phyloP scores from a whole-genome alignment of 1,140 invertebrate species.

The Drosophila pachea region DNA sequence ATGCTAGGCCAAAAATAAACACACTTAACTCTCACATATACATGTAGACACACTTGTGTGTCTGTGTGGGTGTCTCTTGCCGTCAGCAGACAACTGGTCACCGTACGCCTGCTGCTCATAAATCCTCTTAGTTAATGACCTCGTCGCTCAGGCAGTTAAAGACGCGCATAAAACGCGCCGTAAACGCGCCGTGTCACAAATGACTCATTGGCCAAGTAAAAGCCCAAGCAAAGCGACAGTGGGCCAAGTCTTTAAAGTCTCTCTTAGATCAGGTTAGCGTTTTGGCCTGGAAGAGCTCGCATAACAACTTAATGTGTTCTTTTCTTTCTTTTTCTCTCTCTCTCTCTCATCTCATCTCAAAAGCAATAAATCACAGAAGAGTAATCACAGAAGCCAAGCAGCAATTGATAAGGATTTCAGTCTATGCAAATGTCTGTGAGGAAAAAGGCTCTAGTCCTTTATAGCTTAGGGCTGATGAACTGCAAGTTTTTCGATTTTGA shows the following conservation, averaged over 20 bases:
- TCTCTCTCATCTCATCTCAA: slow-evolving; percentile 13
- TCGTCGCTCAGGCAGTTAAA: slow-evolving; percentile 73
- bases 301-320: slow-evolving; percentile 17
- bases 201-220: slow-evolving; percentile 47
- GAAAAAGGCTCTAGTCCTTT: not conserved
- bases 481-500: too few relatives aligned
- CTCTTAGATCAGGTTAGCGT: slow-evolving; percentile 5
- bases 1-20: slow-evolving; percentile 58
- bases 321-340: too few relatives aligned
- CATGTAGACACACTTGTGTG: slow-evolving; percentile 3
- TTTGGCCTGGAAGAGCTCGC: slow-evolving; percentile 11
- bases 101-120: slow-evolving; percentile 60
- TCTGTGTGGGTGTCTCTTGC: slow-evolving; percentile 1
- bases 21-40: slow-evolving; percentile 17
- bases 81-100: slow-evolving; percentile 42
- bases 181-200: slow-evolving; percentile 51
- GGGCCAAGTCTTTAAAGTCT: slow-evolving; percentile 21
- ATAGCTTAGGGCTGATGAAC: too few relatives aligned
- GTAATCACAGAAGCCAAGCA: not conserved
- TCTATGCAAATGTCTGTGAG: not conserved
- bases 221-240: slow-evolving; percentile 25
- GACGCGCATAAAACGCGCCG: slow-evolving; percentile 64
- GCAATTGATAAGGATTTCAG: slow-evolving; percentile 8
- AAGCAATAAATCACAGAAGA: slow-evolving; percentile 2
- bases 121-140: slow-evolving; percentile 76